phyloP scores from a whole-genome alignment of 2,888 invertebrate genomes.

The Cantharis lateralis region DNA sequence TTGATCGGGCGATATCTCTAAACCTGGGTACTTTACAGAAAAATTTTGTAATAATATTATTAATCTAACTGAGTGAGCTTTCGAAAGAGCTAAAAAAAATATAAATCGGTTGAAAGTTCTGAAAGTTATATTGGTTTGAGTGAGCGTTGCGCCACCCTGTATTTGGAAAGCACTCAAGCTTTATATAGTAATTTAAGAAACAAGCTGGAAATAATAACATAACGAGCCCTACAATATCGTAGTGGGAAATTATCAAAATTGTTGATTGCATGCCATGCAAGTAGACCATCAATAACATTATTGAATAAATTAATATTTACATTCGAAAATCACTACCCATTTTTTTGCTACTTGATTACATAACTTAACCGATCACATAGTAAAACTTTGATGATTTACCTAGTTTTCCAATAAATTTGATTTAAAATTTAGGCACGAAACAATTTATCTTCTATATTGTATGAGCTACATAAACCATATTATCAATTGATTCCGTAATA shows the following conservation, averaged over 20 bases:
- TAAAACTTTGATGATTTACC: background rate
- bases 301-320: conserved; percentile 19
- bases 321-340: conserved; percentile 9
- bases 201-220: background rate
- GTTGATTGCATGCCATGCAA: conserved; percentile 12
- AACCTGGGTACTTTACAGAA: background rate
- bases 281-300: conserved; percentile 17
- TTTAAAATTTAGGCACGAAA: background rate
- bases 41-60: too few species aligned
- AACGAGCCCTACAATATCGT: conserved; percentile 17
- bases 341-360: background rate
- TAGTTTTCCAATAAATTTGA: background rate
- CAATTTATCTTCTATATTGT: background rate
- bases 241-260: conserved; percentile 5
- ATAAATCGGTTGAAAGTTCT: background rate
- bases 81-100: too few species aligned
- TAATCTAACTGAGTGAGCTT: too few species aligned
- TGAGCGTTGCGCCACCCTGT: background rate
- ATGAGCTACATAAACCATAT: background rate
- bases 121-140: background rate
- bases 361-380: background rate
- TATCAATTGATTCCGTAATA: background rate
- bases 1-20: background rate
- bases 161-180: background rate
- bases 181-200: background rate